These are phyloP conservation scores for Craterocephalus amniculus DNA, from an alignment of 2,797 vertebrate genomes.

Conservation along the genomic window DNA sequence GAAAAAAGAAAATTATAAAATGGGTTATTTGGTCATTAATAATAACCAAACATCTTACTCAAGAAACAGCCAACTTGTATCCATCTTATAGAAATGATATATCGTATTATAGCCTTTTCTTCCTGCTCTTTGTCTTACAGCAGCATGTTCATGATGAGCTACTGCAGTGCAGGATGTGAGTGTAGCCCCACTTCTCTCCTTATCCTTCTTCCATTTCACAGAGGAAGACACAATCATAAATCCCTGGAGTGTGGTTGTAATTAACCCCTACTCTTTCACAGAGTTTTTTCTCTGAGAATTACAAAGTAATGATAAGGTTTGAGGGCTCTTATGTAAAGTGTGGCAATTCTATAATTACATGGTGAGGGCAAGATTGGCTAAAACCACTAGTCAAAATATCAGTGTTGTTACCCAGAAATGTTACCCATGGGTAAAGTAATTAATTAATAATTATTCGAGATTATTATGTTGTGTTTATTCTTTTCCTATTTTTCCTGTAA, in stretches of 20 bases:
- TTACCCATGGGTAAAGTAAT: neutral
- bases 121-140: neutral
- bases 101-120: neutral
- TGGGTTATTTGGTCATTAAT: neutral
- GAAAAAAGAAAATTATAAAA: neutral
- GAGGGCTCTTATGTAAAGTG: conserved; percentile 14
- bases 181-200: conserved; percentile 4
- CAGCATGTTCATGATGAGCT: neutral
- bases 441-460: neutral
- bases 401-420: neutral
- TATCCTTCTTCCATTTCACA: conserved; percentile 13
- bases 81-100: neutral
- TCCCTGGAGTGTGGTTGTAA: conserved; percentile 9
- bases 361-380: neutral
- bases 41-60: neutral
- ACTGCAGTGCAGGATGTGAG: conserved; percentile 8
- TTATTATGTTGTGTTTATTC: neutral
- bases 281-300: conserved; percentile 12
- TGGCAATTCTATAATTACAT: conserved; percentile 14
- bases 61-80: neutral
- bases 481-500: neutral
- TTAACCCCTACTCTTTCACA: conserved; percentile 15
- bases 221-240: conserved; percentile 12
- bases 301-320: conserved; percentile 21
- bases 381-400: neutral